Conservation (phyloP, 2,888 invertebrate genomes). For the Baronia brevicornis region DNA sequence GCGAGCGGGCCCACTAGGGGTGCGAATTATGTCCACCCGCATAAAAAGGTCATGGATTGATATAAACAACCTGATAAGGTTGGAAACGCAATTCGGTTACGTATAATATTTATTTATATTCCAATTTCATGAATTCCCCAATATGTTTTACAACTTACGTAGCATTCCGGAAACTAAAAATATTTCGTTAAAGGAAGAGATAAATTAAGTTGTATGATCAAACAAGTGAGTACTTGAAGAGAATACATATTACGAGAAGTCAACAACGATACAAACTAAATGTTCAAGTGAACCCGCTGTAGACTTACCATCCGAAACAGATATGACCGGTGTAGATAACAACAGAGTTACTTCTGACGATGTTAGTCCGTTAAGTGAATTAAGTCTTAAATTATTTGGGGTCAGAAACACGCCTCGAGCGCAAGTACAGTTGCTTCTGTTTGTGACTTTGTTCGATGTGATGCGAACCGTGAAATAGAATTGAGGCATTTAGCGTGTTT, state of each 20-base stretch:
- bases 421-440: slow-evolving; percentile 44
- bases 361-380: slow-evolving; percentile 48
- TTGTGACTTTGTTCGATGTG: slow-evolving; percentile 48
- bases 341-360: slow-evolving; percentile 35
- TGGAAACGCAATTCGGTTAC: slow-evolving; percentile 25
- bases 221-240: slow-evolving; percentile 48
- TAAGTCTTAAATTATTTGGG: slow-evolving; percentile 61
- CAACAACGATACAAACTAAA: slow-evolving; percentile 24
- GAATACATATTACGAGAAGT: slow-evolving; percentile 3
- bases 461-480: slow-evolving; percentile 39
- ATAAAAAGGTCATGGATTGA: slow-evolving; percentile 27
- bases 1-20: slow-evolving; percentile 32
- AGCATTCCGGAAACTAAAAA: too few relatives aligned
- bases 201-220: too few relatives aligned
- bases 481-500: slow-evolving; percentile 36
- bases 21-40: slow-evolving; percentile 33
- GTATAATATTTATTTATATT: slow-evolving; percentile 21
- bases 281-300: slow-evolving; percentile 21
- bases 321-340: slow-evolving; percentile 53
- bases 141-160: too few relatives aligned
- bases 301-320: slow-evolving; percentile 54
- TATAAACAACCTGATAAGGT: slow-evolving; percentile 30
- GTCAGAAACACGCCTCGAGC: slow-evolving; percentile 48
- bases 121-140: slow-evolving; percentile 16
- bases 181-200: too few relatives aligned